Evolutionary conservation across 2,888 invertebrate genomes (phyloP), one percentile per base, ranked within the genome.

Genomic region (Stenchaetothrips biformis): DNA sequence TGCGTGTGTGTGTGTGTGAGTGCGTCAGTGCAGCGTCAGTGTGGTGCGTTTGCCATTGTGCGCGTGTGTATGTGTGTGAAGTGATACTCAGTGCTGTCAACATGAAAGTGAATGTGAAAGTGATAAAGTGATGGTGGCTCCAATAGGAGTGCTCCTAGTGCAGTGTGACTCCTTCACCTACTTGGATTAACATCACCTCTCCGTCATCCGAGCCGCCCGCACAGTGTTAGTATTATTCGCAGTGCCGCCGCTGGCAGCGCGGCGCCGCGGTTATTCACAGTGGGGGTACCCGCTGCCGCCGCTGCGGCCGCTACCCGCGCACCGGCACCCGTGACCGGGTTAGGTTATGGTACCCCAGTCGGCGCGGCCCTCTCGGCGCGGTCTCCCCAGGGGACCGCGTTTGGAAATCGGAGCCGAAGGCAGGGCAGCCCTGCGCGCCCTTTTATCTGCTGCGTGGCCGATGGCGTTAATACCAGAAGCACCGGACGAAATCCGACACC

Each of bases 141-240:
- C 37, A 37, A 37, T 37, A 37, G 37, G 37, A 37, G 37, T 37
- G 37, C 37, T 37, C 37, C 37, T 37, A 37, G 37, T 37, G 37
- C 37, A 37, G 37, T 37, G 37, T 37, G 37, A 37, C 37, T 37
- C 1, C 37, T 37, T 37, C 37, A 37, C 37, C 67, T 25, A 7
- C 21, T 74, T 74, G 67, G 67, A 74, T 74, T 74, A 74, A n/a
- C 67, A 59, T 59, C 59, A 13, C 18, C 59, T 18, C 67, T 67
- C 67, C 67, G 67, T 25, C 67, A 37, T 37, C 37, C 37, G 37
- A 37, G 37, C 37, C 37, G 67, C 25, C 67, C 67, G 67, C 67
- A 74, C 21, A 37, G 67, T 74, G 67, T 74, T 25, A 74, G 67
- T 74, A 74, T 74, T 59, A 59, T 18, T 13, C 59, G 59, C 53